Evolutionary conservation across 2,113 vertebrate species (phyloP).

Genomic region (Neogale vison): DNA sequence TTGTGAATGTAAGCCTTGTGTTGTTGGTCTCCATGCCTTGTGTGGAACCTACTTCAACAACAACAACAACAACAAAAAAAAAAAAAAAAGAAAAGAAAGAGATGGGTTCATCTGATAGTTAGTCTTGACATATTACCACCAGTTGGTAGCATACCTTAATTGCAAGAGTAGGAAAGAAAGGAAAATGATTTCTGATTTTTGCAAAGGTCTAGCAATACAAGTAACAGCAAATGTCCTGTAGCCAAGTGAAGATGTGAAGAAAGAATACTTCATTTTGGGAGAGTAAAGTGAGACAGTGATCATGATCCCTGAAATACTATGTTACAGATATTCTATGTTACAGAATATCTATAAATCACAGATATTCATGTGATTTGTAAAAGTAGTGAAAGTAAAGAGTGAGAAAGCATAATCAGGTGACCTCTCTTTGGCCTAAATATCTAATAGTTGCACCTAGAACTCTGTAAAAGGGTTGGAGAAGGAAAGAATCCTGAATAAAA

Average conservation of each 20-base stretch:
- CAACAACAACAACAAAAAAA: too few species aligned
- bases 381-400: neutral
- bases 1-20: neutral
- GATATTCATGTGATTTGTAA: neutral
- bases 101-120: neutral
- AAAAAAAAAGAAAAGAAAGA: neutral
- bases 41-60: neutral
- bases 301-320: neutral
- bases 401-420: neutral
- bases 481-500: neutral
- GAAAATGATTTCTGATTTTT: conserved; percentile 3
- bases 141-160: conserved; percentile 51
- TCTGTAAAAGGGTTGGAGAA: neutral
- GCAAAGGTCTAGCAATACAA: neutral
- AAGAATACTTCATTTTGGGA: neutral
- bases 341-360: too few species aligned
- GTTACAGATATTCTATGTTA: neutral
- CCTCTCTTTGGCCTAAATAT: conserved; percentile 22
- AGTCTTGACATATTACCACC: conserved; percentile 36
- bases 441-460: neutral
- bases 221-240: neutral
- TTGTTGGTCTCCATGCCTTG: neutral
- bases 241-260: neutral
- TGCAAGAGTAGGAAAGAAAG: conserved; percentile 48
- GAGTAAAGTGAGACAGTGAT: neutral